Evolutionary conservation across 2,888 invertebrate species (phyloP), one percentile per base, ranked within the genome.

Genomic region (Merodon equestris): DNA sequence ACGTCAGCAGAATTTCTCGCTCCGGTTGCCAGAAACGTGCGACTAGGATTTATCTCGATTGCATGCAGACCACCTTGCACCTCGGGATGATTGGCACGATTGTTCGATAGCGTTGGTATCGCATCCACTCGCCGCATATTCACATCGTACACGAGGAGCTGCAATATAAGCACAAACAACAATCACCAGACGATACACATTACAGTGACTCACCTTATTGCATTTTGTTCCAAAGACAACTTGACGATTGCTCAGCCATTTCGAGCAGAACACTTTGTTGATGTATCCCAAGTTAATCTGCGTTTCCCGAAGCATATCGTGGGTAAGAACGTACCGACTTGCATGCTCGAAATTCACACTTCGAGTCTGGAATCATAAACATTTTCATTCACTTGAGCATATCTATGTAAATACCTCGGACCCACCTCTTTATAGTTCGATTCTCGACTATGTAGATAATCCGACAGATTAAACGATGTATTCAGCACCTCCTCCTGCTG

Each of bases 161-260:
- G 88, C 27, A 27, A 27, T n/a, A n/a, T n/a, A n/a, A 48, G 10
- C 42, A 17, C 14, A 19, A 18, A 7, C 7, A 47, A 9, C 12
- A 47, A 40, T n/a, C 18, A 12, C n/a, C 0, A 48, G 10, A 45
- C 44, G 9, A 15, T 7, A 27, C 2, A 45, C 15, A 4, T 14
- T 9, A 27, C n/a, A n/a, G n/a, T n/a, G n/a, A 51, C 40, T 36
- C 88, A 96, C 95, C 92, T 97, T 97, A 90, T 98, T 98, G 90
- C 98, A 98, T 89, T 98, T 98, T 57, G 98, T 98, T 63, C 98
- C 98, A 88, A 97, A 97, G 17, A 97, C 96, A 68, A 98, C 95
- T 90, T 97, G 97, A 84, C 96, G 92, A 89, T 97, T 96, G 83
- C 96, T 96, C 42, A 98, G 91, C 98, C 98, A 98, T 88, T 97